These are phyloP conservation scores for Scaptomyza reducta DNA, from an alignment of 2,888 invertebrate genomes.

Conservation along the genomic window DNA sequence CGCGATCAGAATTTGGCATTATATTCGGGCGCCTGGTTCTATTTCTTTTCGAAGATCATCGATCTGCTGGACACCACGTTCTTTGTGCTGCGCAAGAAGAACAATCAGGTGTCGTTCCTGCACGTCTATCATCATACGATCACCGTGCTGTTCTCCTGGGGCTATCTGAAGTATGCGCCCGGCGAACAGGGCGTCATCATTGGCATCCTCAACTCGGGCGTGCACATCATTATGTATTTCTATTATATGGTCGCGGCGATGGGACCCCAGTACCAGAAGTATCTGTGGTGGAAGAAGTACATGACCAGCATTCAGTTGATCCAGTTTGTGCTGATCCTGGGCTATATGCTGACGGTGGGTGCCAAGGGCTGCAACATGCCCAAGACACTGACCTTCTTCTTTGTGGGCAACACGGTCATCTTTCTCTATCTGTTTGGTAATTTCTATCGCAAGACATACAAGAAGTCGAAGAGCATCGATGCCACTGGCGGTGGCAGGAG, in stretches of 20 bases:
- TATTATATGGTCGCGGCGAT: slow-evolving; percentile 85
- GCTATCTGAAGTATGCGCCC: slow-evolving; percentile 91
- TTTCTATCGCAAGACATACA: slow-evolving; percentile 87
- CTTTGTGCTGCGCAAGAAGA: slow-evolving; percentile 95
- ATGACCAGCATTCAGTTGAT: slow-evolving; percentile 85
- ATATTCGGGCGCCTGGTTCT: slow-evolving; percentile 89
- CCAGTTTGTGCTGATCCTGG: slow-evolving; percentile 88
- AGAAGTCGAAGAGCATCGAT: slow-evolving; percentile 71
- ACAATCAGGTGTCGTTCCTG: slow-evolving; percentile 93
- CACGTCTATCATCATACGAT: slow-evolving; percentile 95
- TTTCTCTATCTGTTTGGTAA: slow-evolving; percentile 87
- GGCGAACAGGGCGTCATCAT: slow-evolving; percentile 85
- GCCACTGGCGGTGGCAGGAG: slow-evolving; percentile 59
- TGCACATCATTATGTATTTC: slow-evolving; percentile 86
- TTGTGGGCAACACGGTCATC: slow-evolving; percentile 85
- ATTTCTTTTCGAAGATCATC: slow-evolving; percentile 91
- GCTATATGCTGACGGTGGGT: slow-evolving; percentile 86
- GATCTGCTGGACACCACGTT: slow-evolving; percentile 93
- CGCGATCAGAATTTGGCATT: slow-evolving; percentile 85
- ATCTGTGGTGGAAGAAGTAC: slow-evolving; percentile 86
- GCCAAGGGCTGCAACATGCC: slow-evolving; percentile 86
- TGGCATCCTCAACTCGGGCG: slow-evolving; percentile 85
- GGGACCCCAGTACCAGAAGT: slow-evolving; percentile 85
- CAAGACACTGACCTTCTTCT: slow-evolving; percentile 86
- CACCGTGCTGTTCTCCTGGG: slow-evolving; percentile 92